Evolutionary conservation across 2,888 invertebrate genomes (phyloP), one percentile per base, ranked within the genome.

Genomic region (Anorthoa munda): DNA sequence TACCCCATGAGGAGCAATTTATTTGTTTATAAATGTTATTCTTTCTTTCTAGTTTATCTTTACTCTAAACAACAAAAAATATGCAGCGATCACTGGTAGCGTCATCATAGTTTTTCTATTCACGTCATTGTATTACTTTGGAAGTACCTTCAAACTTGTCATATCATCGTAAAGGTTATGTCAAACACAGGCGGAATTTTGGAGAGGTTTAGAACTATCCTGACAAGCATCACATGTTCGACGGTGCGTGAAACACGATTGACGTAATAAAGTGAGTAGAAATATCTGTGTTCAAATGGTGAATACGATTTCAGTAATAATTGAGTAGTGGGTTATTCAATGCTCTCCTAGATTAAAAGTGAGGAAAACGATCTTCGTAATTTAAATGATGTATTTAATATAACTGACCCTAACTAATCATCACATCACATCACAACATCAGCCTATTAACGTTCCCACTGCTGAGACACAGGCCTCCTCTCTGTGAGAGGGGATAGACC

Each of bases 211-310:
- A n/a, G 11, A 45, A 45, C 50, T 17, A 18, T n/a, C 18, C n/a
- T 45, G 23, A n/a, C 31, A 9, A 46, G 0, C 21, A 21, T 46
- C 12, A 50, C 31, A 51, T 51, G 51, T 51, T 59, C 46, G n/a
- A 46, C n/a, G 17, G 1, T 46, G 51, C 46, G 46, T 55, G 39
- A 61, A 58, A 72, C 13, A 72, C 26, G 45, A 17, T 50, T 17
- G 63, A 58, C 56, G 18, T 4, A 48, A 18, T 48, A n/a, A 48
- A 48, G 7, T 71, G 13, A 39, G 12, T 23, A 23, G 39, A 23
- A 23, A 31, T 45, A 26, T 23, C n/a, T 12, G 15, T 39, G 4
- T 23, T 23, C 15, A 18, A 50, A 45, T 23, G n/a, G n/a, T 26
- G 51, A 26, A 17, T n/a, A 53, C n/a, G 7, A 17, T 9, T 45